Conservation (phyloP, 2,888 invertebrate genomes). For the Hirudinaria manillensis region DNA sequence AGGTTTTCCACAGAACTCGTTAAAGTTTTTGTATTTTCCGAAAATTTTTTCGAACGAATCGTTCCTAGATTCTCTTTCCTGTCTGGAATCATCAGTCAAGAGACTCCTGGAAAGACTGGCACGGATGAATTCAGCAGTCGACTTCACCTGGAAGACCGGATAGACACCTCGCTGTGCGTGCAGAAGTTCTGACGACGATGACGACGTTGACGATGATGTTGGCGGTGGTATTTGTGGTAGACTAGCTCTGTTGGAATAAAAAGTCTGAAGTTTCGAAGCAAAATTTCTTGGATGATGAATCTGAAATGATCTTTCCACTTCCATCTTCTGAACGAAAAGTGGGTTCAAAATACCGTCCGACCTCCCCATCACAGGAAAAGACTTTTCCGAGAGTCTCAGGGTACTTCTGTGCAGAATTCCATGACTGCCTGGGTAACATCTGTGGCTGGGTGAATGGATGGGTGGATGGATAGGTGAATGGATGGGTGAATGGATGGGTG, state of each 20-base stretch:
- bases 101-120: too few species aligned
- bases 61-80: neutral
- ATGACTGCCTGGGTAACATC: neutral
- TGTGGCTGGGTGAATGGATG: neutral
- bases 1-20: neutral
- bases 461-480: too few species aligned
- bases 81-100: neutral
- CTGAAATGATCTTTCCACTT: neutral
- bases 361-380: neutral
- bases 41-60: constrained; percentile 1
- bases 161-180: too few species aligned
- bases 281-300: neutral
- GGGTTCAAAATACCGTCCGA: neutral
- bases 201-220: too few species aligned
- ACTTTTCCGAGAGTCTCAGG: too few species aligned
- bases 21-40: neutral
- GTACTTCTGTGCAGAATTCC: neutral
- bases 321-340: neutral
- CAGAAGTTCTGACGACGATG: too few species aligned
- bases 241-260: neutral
- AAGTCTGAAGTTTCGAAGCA: neutral
- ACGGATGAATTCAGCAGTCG: too few species aligned
- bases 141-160: too few species aligned
- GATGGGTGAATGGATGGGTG: neutral
- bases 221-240: neutral